A percentile compares a stretch with the other conserved stretches of the same genome.
Conservation (phyloP, 2,113 vertebrate species). For the Leucopternis melanops region DNA sequence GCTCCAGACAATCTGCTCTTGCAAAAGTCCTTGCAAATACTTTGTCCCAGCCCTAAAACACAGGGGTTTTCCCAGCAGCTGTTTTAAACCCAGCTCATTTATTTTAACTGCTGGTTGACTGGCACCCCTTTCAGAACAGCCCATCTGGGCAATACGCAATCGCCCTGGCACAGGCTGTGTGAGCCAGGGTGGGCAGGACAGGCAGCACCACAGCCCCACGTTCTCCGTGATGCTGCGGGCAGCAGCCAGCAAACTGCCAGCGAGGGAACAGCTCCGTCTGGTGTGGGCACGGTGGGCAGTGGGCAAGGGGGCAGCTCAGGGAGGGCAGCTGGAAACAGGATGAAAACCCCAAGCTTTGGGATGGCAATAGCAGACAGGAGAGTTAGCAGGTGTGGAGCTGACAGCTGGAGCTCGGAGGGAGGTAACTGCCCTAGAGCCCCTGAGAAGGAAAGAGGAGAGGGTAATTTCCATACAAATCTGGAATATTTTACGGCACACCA, state of each 20-base stretch:
- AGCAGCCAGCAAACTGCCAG: neutral
- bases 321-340: neutral
- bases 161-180: neutral
- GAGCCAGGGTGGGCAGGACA: neutral
- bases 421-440: neutral
- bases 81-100: neutral
- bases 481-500: neutral
- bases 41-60: neutral
- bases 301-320: accelerated
- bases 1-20: neutral
- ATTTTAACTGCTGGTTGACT: neutral
- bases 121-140: neutral
- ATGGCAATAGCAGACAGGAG: neutral
- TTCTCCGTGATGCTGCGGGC: accelerated
- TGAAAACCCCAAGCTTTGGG: neutral
- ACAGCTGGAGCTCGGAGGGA: neutral
- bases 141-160: too few relatives aligned
- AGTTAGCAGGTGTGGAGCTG: neutral
- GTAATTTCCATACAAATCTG: neutral
- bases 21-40: neutral
- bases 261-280: accelerated
- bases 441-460: neutral
- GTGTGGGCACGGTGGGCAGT: neutral
- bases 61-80: neutral
- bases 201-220: neutral